These are phyloP conservation scores for Hycleus cichorii DNA, from an alignment of 1,140 invertebrate species.

Conservation along the genomic window DNA sequence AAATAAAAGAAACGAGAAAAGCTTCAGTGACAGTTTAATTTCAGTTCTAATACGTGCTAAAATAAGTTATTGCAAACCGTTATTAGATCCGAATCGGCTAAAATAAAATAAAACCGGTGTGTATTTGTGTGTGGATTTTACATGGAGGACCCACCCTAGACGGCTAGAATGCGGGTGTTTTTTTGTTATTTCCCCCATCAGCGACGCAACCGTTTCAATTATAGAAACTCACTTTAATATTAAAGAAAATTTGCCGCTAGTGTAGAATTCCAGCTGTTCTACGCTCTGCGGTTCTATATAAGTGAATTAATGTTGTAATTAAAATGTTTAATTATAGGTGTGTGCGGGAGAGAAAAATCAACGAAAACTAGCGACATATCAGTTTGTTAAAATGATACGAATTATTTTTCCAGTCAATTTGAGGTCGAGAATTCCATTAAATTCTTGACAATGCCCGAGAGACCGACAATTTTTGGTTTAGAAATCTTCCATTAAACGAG, in stretches of 20 bases:
- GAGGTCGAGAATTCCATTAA: constrained; percentile 20
- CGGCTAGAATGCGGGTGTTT: not conserved
- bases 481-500: constrained; percentile 25
- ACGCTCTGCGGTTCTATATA: too few species aligned
- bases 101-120: constrained; percentile 4
- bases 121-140: too few species aligned
- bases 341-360: not conserved
- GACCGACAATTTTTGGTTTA: constrained; percentile 24
- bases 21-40: constrained; percentile 10
- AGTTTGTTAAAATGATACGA: constrained; percentile 21
- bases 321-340: constrained; percentile 16
- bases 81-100: constrained; percentile 2
- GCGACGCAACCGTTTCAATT: not conserved
- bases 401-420: constrained; percentile 23
- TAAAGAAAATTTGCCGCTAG: too few species aligned
- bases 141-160: too few species aligned
- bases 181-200: not conserved
- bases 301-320: constrained; percentile 10
- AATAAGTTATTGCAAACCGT: constrained; percentile 7
- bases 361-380: constrained; percentile 10
- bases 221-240: too few species aligned
- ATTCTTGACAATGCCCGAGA: constrained; percentile 21
- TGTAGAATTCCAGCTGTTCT: too few species aligned
- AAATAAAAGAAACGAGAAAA: constrained; percentile 3
- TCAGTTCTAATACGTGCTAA: constrained; percentile 9